These are phyloP conservation scores for Marmota flaviventris DNA, from an alignment of 2,113 vertebrate genomes.

Conservation along the genomic window DNA sequence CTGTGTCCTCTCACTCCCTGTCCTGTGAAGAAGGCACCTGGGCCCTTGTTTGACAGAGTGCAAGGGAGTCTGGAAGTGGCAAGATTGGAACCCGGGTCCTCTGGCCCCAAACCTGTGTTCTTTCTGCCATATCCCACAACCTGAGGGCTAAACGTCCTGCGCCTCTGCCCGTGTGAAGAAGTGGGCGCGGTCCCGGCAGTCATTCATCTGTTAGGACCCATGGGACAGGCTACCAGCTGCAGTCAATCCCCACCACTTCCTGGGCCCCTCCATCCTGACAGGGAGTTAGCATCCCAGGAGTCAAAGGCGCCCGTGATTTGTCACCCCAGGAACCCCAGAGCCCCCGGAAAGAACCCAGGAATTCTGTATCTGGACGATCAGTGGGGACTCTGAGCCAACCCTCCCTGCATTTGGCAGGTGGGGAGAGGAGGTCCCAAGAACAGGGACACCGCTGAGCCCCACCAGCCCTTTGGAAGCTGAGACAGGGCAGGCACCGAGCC, in stretches of 20 bases:
- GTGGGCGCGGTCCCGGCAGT: background rate
- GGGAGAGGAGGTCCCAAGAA: background rate
- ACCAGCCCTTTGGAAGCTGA: background rate
- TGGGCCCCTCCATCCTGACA: background rate
- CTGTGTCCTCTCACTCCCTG: no score
- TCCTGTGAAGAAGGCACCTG: background rate
- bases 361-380: background rate
- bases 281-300: background rate
- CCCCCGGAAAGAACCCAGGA: background rate
- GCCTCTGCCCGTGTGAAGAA: accelerated
- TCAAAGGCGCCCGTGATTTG: background rate
- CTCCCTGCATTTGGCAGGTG: background rate
- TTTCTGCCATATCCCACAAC: background rate
- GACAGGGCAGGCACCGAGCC: no score
- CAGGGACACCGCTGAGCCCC: background rate
- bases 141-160: background rate
- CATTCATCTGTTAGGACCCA: background rate
- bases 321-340: background rate
- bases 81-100: background rate
- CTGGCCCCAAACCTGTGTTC: background rate
- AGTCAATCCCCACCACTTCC: background rate
- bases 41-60: background rate
- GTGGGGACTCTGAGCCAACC: background rate
- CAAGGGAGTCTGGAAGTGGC: background rate
- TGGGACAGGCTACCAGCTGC: background rate